Evolutionary conservation across 2,888 invertebrate species (phyloP), one percentile per base, ranked within the genome.

Genomic region (Drosophila lacicola): DNA sequence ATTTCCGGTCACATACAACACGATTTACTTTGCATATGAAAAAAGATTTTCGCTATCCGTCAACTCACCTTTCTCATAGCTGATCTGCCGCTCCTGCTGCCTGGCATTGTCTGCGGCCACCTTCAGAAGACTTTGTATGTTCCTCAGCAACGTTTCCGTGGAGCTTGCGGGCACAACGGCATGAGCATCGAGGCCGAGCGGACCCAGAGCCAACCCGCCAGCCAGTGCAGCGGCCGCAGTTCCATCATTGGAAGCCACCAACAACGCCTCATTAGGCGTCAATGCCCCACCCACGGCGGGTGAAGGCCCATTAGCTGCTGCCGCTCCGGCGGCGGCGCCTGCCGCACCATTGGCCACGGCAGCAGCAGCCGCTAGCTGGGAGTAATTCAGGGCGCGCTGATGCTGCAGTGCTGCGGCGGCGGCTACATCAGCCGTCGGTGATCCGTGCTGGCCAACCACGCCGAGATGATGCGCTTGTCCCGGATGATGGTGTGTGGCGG

Each of bases 81-180:
- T 97, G 93, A 98, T 96, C 93, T 98, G 98, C 82, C 98, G 94
- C 93, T 99, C 98, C 93, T 98, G 98, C 91, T 98, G 98, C 88
- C 98, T 95, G 60, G 98, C 98, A 93, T 98, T 98, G 93, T 98
- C 98, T 2, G 98, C 98, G n/a, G 98, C 98, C 71, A 98, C 98
- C 93, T 98, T 98, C 74, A 98, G 95, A 77, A 98, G 94, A 57
- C 98, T 98, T 93, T 98, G 98, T 90, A 99, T 98, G 93, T 98
- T 98, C 91, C 98, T 94, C 81, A 98, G 95, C 80, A 98, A 94
- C 69, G 98, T 98, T 93, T 98, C 98, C 66, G 98, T 98, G 89
- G 98, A 98, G 55, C 92, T 92, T 41, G 92, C 90, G 49, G 90
- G 78, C 44, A 84, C 90, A 0, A 74, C 78, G 10, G 80, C 82